Evolutionary conservation across 1,140 invertebrate species (phyloP).

Genomic region (Tetranychus cinnabarinus): DNA sequence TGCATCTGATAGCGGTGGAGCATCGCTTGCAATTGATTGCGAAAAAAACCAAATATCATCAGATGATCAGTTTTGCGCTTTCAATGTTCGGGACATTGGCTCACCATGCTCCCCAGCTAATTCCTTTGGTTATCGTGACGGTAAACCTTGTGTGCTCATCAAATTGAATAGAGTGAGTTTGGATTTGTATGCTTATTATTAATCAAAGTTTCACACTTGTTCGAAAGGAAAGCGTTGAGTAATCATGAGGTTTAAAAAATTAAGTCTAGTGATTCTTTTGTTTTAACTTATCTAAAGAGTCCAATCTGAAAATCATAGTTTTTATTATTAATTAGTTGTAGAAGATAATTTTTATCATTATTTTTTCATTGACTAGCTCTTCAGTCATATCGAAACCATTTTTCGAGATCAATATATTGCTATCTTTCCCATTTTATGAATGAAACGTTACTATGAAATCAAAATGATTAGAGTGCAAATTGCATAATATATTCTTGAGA

Average conservation of each 20-base stretch:
- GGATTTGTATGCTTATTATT: constrained; percentile 14
- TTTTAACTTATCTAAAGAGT: no score
- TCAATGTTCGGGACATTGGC: constrained; percentile 34
- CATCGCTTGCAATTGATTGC: not conserved
- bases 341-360: no score
- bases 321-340: no score
- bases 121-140: constrained; percentile 43
- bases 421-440: no score
- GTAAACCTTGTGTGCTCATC: constrained; percentile 52
- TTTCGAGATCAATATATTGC: no score
- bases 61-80: constrained; percentile 37
- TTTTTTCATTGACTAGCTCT: no score
- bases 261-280: no score
- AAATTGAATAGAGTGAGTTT: constrained; percentile 41
- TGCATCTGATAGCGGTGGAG: not conserved
- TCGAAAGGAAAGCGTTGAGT: not conserved
- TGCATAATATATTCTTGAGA: no score
- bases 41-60: not conserved
- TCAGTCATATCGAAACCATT: no score
- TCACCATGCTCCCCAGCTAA: constrained; percentile 37
- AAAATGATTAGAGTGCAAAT: no score
- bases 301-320: no score
- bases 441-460: not conserved
- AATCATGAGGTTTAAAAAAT: no score
- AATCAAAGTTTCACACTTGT: not conserved